Conservation (phyloP, 2,888 invertebrate species). For the Tenthredo mesomela region DNA sequence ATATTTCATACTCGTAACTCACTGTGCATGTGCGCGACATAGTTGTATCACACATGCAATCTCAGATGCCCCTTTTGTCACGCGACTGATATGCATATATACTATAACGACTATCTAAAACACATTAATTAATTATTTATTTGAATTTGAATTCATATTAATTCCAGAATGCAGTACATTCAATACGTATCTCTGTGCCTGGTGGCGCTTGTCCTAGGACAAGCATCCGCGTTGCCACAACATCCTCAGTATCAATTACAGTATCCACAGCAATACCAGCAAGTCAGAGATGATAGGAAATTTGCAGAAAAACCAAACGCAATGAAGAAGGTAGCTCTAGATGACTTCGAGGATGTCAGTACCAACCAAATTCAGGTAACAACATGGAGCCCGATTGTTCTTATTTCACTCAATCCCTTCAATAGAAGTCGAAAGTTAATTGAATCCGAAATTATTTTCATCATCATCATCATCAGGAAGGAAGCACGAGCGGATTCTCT, state of each 20-base stretch:
- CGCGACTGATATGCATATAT: neutral
- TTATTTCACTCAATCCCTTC: neutral
- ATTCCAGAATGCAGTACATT: slow-evolving; percentile 82
- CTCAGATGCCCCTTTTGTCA: neutral
- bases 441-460: slow-evolving; percentile 17
- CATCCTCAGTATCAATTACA: slow-evolving; percentile 73
- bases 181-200: slow-evolving; percentile 86
- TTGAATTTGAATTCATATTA: slow-evolving; percentile 20
- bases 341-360: slow-evolving; percentile 90
- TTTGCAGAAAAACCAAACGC: slow-evolving; percentile 94
- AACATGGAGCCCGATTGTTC: neutral
- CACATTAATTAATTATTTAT: slow-evolving; percentile 2
- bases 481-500: slow-evolving; percentile 86
- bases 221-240: slow-evolving; percentile 72
- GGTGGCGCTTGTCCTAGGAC: slow-evolving; percentile 81
- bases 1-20: neutral
- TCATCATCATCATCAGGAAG: slow-evolving; percentile 72
- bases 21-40: neutral
- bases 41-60: slow-evolving; percentile 8
- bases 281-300: slow-evolving; percentile 85
- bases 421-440: neutral
- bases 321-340: slow-evolving; percentile 91
- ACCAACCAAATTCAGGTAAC: slow-evolving; percentile 87
- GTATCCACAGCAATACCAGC: slow-evolving; percentile 73
- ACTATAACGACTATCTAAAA: neutral